A percentile compares a stretch with the other conserved stretches of the same genome.
These are phyloP conservation scores for Malthinus flaveolus DNA, from an alignment of 2,888 invertebrate species.

Conservation along the genomic window DNA sequence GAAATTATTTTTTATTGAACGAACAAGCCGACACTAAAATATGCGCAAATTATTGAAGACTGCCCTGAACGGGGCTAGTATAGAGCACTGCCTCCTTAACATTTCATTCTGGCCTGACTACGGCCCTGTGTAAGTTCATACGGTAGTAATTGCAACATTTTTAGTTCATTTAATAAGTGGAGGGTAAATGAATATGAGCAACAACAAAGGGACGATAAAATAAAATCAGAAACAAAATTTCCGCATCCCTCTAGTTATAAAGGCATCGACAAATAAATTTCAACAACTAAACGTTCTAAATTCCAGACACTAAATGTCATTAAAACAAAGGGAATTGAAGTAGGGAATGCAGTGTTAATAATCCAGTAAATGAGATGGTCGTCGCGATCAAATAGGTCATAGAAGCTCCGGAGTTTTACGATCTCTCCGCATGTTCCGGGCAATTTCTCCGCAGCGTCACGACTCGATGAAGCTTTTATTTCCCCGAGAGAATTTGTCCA, in stretches of 20 bases:
- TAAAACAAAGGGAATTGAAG: slow-evolving; percentile 25
- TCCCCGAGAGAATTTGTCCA: slow-evolving; percentile 50
- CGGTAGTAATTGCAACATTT: too few relatives aligned
- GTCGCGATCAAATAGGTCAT: slow-evolving; percentile 47
- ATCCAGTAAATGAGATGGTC: slow-evolving; percentile 50
- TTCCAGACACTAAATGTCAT: slow-evolving; percentile 26
- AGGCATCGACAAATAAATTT: slow-evolving; percentile 11
- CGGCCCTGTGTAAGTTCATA: too few relatives aligned
- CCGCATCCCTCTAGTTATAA: too few relatives aligned
- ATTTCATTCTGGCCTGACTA: too few relatives aligned
- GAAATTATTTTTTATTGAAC: background rate
- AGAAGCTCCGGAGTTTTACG: slow-evolving; percentile 46
- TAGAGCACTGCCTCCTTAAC: too few relatives aligned
- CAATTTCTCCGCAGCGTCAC: slow-evolving; percentile 48
- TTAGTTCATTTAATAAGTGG: too few relatives aligned
- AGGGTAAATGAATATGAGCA: too few relatives aligned
- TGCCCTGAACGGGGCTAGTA: too few relatives aligned
- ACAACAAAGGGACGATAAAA: background rate
- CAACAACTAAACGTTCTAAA: slow-evolving; percentile 19
- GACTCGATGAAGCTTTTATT: slow-evolving; percentile 55
- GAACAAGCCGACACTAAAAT: too few relatives aligned
- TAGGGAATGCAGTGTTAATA: slow-evolving; percentile 43
- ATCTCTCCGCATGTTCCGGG: slow-evolving; percentile 49
- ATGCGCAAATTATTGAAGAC: too few relatives aligned
- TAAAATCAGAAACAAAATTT: background rate